phyloP scores from a whole-genome alignment of 1,140 invertebrate genomes.

The Cardiocondyla obscurior region DNA sequence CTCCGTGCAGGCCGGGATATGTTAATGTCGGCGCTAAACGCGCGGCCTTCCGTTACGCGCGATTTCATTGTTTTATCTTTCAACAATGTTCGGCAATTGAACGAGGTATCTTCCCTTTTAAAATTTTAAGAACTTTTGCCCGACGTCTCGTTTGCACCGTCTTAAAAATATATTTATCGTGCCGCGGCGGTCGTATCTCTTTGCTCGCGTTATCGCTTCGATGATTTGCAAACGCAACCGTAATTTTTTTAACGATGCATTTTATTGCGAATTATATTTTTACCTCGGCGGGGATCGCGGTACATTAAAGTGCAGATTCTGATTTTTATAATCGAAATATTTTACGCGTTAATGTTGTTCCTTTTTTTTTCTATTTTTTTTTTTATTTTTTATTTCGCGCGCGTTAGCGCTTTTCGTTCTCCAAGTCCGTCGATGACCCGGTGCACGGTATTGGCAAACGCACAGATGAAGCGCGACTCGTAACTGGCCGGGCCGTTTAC shows the following conservation, averaged over 20 bases:
- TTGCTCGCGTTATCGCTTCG: neutral
- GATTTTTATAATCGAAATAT: conserved; percentile 5
- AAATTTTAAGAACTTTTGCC: conserved; percentile 5
- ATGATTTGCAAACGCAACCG: neutral
- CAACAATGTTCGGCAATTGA: conserved; percentile 29
- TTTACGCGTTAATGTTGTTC: neutral
- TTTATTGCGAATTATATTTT: neutral
- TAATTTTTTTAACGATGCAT: neutral
- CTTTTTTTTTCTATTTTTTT: too few species aligned
- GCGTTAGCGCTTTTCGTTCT: conserved; percentile 21
- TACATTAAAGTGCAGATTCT: neutral
- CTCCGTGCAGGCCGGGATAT: conserved; percentile 69
- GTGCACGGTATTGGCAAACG: conserved; percentile 46
- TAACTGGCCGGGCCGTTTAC: conserved; percentile 54
- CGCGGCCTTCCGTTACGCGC: conserved; percentile 60
- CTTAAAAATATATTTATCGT: neutral
- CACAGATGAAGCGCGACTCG: conserved; percentile 48
- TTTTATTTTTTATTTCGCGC: conserved; percentile 37
- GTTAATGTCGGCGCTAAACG: conserved; percentile 72
- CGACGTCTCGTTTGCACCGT: neutral
- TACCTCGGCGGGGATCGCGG: neutral
- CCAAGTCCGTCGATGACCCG: conserved; percentile 43
- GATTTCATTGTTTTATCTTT: conserved; percentile 65
- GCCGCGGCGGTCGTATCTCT: neutral
- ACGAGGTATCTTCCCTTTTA: neutral